A percentile compares a stretch with the other conserved stretches of the same genome.
These are phyloP conservation scores for Iguana delicatissima DNA, from an alignment of 2,797 vertebrate genomes.

Conservation along the genomic window DNA sequence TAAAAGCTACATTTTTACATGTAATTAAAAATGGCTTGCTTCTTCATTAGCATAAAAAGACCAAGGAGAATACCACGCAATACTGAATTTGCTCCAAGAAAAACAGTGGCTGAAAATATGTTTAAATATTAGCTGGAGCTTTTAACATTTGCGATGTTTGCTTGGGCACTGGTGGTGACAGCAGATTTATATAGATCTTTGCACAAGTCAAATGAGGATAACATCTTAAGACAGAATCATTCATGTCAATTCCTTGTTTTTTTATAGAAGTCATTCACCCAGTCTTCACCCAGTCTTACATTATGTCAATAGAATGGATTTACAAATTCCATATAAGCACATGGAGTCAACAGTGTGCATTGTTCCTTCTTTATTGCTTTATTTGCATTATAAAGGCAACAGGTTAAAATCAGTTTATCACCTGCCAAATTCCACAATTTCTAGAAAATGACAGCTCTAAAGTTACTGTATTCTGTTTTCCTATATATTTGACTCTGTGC, in stretches of 20 bases:
- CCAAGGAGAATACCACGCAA: constrained; percentile 58
- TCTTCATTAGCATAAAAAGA: constrained; percentile 42
- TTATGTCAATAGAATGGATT: constrained; percentile 71
- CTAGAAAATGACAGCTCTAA: not conserved
- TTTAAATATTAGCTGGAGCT: constrained; percentile 45
- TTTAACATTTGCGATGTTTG: constrained; percentile 42
- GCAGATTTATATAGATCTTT: constrained; percentile 56
- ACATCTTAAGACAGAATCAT: constrained; percentile 75
- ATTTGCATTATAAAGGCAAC: constrained; percentile 61
- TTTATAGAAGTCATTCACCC: constrained; percentile 65
- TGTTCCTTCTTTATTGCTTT: constrained; percentile 75
- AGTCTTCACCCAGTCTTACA: constrained; percentile 44
- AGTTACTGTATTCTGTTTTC: constrained; percentile 35
- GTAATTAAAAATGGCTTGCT: constrained; percentile 29
- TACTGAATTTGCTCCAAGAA: constrained; percentile 43
- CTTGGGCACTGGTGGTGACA: constrained; percentile 46
- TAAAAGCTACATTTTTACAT: constrained; percentile 30
- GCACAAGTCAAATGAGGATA: constrained; percentile 64
- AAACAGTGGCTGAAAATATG: constrained; percentile 45
- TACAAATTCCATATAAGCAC: constrained; percentile 69
- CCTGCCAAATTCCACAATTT: constrained; percentile 30
- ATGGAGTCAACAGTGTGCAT: constrained; percentile 51
- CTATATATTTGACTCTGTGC: not conserved
- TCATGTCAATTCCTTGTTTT: constrained; percentile 68
- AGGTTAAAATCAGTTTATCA: constrained; percentile 34